Conservation (phyloP, 2,113 vertebrate genomes). For the Corydoras maculifer region DNA sequence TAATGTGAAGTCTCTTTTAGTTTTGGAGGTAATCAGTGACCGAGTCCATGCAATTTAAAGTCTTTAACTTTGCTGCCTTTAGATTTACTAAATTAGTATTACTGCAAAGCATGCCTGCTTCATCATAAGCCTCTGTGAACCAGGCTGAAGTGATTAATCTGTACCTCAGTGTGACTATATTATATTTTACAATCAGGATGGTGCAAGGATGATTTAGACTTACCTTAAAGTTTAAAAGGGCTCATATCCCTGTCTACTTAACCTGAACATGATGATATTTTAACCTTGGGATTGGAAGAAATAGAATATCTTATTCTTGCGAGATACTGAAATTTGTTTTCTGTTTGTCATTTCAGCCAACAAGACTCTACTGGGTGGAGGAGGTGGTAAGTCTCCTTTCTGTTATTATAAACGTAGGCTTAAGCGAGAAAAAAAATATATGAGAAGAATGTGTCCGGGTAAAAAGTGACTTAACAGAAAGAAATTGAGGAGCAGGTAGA, state of each 20-base stretch:
- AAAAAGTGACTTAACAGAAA: constrained; percentile 46
- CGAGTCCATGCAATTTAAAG: not conserved
- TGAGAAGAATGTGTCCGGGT: constrained; percentile 36
- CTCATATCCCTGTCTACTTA: constrained; percentile 5
- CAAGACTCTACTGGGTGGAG: constrained; percentile 78
- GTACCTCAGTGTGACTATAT: not conserved
- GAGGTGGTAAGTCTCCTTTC: constrained; percentile 71
- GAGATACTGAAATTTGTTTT: constrained; percentile 32
- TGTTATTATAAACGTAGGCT: constrained; percentile 50
- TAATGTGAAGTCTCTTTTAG: not conserved
- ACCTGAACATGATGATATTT: constrained; percentile 8
- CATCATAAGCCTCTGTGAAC: not conserved
- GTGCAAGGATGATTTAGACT: not conserved
- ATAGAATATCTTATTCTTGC: constrained; percentile 8
- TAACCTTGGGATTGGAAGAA: not conserved
- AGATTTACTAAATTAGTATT: not conserved
- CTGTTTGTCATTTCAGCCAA: constrained; percentile 72
- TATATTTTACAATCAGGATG: constrained; percentile 9
- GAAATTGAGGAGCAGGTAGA: constrained; percentile 33
- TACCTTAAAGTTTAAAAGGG: constrained; percentile 5
- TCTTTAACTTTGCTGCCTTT: not conserved
- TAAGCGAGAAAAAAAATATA: constrained; percentile 49
- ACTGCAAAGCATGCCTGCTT: not conserved
- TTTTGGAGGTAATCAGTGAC: not conserved
- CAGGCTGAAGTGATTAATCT: not conserved